Base-by-base conservation (phyloP, 2,113 vertebrate species). In the zebrafish (Danio rerio) region DNA sequence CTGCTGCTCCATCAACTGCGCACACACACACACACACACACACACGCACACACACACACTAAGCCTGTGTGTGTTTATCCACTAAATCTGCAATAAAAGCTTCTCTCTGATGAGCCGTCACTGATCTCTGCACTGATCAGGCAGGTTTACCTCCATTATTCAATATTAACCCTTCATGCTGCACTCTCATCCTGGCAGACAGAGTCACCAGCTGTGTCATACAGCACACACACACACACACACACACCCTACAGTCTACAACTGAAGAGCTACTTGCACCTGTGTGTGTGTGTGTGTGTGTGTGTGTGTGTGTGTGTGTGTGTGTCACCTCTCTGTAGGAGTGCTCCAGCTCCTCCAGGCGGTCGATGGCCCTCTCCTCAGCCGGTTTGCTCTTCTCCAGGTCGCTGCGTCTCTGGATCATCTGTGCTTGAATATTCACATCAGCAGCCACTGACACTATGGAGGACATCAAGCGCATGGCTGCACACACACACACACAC, bases 1-100 rank as follows among this genome's bases (percentile, higher is more conserved):
- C 86, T 93, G 92, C 77, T 96, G 94, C 78, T 96, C 95, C 66
- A 69, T 88, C 69, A 97, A 88, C 96, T 98, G 84, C 62, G 16
- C 9, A 18, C 21, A 83, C 0, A 88, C 55, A 84, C 1, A 69
- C 5, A 53, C 80, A 80, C 40, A 18, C 21, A 78, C 20, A 66
- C 5, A 53, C 80, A 80, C 40, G 15, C 21, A 78, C 20, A 66
- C 11, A 52, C 4, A 31, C 31, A 31, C 31, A 31, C 31, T 31
- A 31, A 31, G n/a, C n/a, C n/a, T n/a, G n/a, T n/a, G n/a, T n/a
- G n/a, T n/a, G n/a, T n/a, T n/a, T n/a, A n/a, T n/a, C n/a, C n/a
- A n/a, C n/a, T n/a, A n/a, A n/a, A n/a, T n/a, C n/a, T n/a, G n/a
- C n/a, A n/a, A n/a, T n/a, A n/a, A n/a, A n/a, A n/a, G n/a, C n/a